Evolutionary conservation across 53 echinoderm and acorn worm genomes (phyloP).

Genomic region (Holothuria leucospilota): DNA sequence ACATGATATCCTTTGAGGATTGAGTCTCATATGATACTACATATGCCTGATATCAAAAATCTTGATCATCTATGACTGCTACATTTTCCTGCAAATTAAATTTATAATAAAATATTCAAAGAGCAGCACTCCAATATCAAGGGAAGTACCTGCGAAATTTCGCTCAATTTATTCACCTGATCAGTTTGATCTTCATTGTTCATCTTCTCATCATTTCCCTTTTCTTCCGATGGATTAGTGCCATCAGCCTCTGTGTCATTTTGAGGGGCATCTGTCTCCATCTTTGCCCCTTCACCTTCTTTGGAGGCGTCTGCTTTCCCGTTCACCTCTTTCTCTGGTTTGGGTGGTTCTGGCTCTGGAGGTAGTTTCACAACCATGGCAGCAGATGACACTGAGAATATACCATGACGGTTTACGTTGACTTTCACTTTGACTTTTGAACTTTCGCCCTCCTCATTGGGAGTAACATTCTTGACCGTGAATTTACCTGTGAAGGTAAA

Average conservation of each 20-base stretch:
- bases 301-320: constrained; percentile 6
- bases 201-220: constrained; percentile 38
- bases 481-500: constrained; percentile 69
- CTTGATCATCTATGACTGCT: no score
- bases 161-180: not conserved
- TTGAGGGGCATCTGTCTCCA: constrained; percentile 31
- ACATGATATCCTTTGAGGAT: no score
- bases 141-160: not conserved
- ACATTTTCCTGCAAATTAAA: no score
- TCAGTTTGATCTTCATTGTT: not conserved
- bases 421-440: constrained; percentile 97
- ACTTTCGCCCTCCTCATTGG: constrained; percentile 86
- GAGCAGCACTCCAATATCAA: no score
- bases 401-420: constrained; percentile 85
- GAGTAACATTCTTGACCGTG: constrained; percentile 83
- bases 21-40: no score
- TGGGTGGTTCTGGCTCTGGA: constrained; percentile 60
- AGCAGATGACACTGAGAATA: constrained; percentile 86
- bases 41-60: no score
- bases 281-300: not conserved
- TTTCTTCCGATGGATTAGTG: not conserved
- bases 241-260: not conserved
- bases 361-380: constrained; percentile 86
- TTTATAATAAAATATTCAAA: no score
- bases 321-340: constrained; percentile 55